These are phyloP conservation scores for Porphyrio hochstetteri DNA, from an alignment of 2,113 vertebrate species.

Conservation along the genomic window DNA sequence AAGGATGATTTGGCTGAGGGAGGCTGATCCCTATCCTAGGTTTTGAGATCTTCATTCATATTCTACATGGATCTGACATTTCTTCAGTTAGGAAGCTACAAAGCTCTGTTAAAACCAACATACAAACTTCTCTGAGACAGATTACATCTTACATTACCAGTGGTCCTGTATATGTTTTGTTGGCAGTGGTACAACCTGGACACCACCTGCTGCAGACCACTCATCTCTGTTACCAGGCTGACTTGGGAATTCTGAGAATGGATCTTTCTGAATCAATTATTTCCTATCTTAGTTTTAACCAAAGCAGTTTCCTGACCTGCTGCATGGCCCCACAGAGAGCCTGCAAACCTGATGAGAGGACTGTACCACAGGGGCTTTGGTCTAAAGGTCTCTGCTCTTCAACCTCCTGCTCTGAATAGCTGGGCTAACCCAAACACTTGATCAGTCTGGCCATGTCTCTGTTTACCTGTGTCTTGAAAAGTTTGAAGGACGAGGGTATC, in stretches of 20 bases:
- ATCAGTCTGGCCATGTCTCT: neutral
- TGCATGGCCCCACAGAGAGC: neutral
- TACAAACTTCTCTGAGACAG: neutral
- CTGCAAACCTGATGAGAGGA: neutral
- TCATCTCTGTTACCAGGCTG: neutral
- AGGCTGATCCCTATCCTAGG: neutral
- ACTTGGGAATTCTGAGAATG: neutral
- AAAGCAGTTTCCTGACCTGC: neutral
- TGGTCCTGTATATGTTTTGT: neutral
- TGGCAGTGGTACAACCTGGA: neutral
- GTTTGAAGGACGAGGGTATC: neutral
- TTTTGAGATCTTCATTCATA: neutral
- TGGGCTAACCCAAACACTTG: fast-evolving
- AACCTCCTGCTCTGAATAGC: neutral
- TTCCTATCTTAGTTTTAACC: neutral
- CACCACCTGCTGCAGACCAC: neutral
- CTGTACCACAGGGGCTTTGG: neutral
- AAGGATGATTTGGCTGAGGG: neutral
- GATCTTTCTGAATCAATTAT: neutral
- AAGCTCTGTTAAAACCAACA: neutral
- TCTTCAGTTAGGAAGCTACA: neutral
- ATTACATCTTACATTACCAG: neutral
- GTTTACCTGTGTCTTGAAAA: neutral
- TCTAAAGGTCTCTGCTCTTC: neutral
- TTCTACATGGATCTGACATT: neutral